Evolutionary conservation across 2,113 vertebrate species (phyloP).

Genomic region (Passer montanus): DNA sequence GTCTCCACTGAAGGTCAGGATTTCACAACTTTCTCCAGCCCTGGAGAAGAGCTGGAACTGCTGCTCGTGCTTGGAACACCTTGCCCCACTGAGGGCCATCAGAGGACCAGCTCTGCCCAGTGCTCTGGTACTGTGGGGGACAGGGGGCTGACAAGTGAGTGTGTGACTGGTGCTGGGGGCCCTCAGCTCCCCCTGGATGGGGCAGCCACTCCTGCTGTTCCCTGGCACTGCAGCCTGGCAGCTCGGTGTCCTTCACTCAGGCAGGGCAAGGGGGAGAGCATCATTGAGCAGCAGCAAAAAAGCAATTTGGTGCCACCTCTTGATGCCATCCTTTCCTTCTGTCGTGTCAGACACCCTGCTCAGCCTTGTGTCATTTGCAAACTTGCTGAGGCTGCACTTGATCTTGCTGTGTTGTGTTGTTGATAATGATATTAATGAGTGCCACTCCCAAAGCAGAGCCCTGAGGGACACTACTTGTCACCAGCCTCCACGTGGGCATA

Average conservation of each 20-base stretch:
- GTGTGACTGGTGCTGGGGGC: fast-evolving
- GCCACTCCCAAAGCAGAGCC: not conserved
- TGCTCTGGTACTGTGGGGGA: not conserved
- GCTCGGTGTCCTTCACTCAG: fast-evolving
- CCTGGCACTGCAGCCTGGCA: not conserved
- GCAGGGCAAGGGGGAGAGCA: too few relatives aligned
- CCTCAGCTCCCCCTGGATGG: not conserved
- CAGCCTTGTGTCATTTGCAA: not conserved
- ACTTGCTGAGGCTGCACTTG: not conserved
- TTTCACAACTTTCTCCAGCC: fast-evolving
- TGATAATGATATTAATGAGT: not conserved
- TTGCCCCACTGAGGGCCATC: fast-evolving
- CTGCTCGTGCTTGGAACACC: fast-evolving
- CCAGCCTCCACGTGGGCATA: not conserved
- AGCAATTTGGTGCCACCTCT: not conserved
- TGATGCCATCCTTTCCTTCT: not conserved
- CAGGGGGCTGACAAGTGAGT: not conserved
- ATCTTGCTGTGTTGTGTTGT: not conserved
- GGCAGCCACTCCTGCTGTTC: not conserved
- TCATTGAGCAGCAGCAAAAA: not conserved
- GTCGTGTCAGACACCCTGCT: not conserved
- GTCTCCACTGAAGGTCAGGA: not conserved
- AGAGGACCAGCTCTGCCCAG: fast-evolving
- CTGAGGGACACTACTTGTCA: not conserved
- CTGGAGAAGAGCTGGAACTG: not conserved